A percentile compares a stretch with the other conserved stretches of the same genome.
Conservation (phyloP, 2,113 vertebrate species). For the Hypocryptadius cinnamomeus region DNA sequence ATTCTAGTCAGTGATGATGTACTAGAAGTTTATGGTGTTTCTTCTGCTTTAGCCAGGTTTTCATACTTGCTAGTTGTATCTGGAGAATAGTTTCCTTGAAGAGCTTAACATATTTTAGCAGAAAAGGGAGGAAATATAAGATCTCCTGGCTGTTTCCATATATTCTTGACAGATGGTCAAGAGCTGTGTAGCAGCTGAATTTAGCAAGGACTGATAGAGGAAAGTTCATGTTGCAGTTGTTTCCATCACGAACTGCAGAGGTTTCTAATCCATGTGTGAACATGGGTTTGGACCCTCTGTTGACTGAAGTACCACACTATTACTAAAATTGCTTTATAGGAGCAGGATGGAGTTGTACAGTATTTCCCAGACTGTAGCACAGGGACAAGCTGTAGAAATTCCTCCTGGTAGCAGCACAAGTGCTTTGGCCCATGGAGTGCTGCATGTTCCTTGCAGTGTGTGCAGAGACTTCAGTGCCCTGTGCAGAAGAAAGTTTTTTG, state of each 20-base stretch:
- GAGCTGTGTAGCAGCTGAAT: neutral
- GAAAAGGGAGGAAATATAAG: neutral
- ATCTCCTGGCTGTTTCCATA: neutral
- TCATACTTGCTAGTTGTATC: neutral
- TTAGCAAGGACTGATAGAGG: neutral
- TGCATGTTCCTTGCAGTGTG: neutral
- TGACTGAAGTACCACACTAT: neutral
- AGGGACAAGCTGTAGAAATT: neutral
- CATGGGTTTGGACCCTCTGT: neutral
- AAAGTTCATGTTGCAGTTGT: neutral
- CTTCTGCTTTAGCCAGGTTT: neutral
- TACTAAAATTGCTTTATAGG: neutral
- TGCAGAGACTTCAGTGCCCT: neutral
- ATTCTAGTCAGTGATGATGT: neutral
- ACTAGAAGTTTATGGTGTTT: neutral
- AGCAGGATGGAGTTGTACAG: neutral
- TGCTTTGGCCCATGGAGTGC: rapidly evolving
- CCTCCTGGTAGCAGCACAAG: neutral
- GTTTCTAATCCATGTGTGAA: neutral
- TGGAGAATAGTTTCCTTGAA: neutral
- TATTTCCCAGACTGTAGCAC: neutral
- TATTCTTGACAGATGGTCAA: neutral
- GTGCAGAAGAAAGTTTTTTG: neutral
- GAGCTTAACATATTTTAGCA: neutral
- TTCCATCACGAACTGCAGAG: neutral